Percentiles rank a stretch among this genome's conserved stretches.
Evolutionary conservation across 2,888 invertebrate genomes (phyloP).

Genomic region (Polyommatus iphigenia): DNA sequence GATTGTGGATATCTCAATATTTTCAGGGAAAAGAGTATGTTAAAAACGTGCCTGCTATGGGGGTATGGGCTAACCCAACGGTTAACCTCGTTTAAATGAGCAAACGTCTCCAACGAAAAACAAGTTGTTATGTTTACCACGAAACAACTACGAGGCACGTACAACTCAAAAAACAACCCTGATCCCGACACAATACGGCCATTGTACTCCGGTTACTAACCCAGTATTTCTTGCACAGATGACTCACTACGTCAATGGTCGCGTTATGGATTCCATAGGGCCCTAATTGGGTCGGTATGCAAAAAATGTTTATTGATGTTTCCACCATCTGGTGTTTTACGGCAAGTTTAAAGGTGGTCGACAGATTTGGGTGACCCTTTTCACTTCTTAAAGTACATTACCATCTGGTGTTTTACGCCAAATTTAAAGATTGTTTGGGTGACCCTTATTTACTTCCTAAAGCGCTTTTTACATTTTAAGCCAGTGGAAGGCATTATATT

Average conservation of each 20-base stretch:
- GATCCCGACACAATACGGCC: background rate
- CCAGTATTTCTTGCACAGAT: background rate
- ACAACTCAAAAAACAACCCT: background rate
- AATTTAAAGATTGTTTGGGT: background rate
- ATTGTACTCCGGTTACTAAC: constrained; percentile 8
- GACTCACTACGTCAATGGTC: background rate
- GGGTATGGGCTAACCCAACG: no score
- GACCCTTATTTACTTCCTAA: background rate
- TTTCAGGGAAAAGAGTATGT: no score
- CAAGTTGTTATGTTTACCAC: background rate
- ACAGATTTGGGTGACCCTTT: background rate
- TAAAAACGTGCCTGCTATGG: no score
- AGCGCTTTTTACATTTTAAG: background rate
- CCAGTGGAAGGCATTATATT: no score
- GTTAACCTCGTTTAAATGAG: no score
- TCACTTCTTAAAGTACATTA: no score
- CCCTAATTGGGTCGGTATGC: background rate
- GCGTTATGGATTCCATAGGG: constrained; percentile 2
- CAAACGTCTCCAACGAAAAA: background rate
- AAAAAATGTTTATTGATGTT: constrained; percentile 9
- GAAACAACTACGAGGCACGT: background rate
- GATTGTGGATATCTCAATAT: no score
- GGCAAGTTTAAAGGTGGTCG: background rate
- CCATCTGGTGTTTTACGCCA: background rate
- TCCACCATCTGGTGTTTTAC: background rate